Conservation (phyloP, 2,888 invertebrate genomes). For the Zygaena filipendulae region DNA sequence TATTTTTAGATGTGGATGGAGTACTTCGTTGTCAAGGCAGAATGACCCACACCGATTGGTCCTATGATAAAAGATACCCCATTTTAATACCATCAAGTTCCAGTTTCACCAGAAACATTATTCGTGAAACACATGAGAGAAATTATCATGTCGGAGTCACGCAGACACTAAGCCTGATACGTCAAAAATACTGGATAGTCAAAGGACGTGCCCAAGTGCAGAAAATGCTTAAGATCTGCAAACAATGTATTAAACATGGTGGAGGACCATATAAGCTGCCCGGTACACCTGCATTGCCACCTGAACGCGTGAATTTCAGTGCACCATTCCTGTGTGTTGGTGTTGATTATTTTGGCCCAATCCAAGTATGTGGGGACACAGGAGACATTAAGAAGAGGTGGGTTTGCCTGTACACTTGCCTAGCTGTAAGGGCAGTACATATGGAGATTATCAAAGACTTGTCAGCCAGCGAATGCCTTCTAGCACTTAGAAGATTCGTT, state of each 20-base stretch:
- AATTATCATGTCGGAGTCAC: conserved; percentile 11
- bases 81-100: conserved; percentile 7
- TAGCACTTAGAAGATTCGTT: conserved; percentile 1
- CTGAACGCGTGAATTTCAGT: conserved; percentile 6
- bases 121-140: conserved; percentile 6
- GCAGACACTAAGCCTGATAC: conserved; percentile 4
- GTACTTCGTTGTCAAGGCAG: conserved; percentile 1
- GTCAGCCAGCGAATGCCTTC: conserved; percentile 1
- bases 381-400: not conserved
- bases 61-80: conserved; percentile 6
- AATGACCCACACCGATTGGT: conserved; percentile 3
- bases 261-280: conserved; percentile 12
- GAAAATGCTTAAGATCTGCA: conserved; percentile 7
- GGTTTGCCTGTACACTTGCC: conserved; percentile 4
- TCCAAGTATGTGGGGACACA: not conserved
- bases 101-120: conserved; percentile 3
- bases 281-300: conserved; percentile 8
- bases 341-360: conserved; percentile 9
- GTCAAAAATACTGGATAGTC: conserved; percentile 7
- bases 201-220: conserved; percentile 6
- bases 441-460: conserved; percentile 3
- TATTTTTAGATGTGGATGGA: conserved; percentile 1
- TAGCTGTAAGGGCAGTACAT: conserved; percentile 3
- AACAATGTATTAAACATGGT: conserved; percentile 8
- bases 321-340: conserved; percentile 7